Conservation (phyloP, 2,797 vertebrate species). For the Uromys caudimaculatus region DNA sequence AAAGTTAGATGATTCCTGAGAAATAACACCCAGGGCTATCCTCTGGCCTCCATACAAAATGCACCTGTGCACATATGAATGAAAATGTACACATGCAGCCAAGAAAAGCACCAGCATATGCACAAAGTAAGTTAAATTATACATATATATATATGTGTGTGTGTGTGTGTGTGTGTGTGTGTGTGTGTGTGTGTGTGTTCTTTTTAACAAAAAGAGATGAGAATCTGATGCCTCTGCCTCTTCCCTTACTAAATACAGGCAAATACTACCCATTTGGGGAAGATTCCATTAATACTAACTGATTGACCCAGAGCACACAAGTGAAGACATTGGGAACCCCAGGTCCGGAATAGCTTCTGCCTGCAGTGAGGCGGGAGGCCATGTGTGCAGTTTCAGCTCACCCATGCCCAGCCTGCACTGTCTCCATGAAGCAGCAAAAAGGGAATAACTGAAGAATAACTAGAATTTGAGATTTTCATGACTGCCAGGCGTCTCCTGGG, state of each 20-base stretch:
- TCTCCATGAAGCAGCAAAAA: neutral
- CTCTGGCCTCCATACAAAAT: neutral
- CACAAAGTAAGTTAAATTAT: neutral
- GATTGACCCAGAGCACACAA: neutral
- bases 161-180: too few relatives aligned
- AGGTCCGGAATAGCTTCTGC: neutral
- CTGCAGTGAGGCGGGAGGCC: neutral
- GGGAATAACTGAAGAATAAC: neutral
- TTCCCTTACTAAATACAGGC: neutral
- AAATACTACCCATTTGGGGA: neutral
- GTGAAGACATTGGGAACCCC: neutral
- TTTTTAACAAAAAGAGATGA: neutral
- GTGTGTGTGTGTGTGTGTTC: too few relatives aligned
- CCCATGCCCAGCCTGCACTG: neutral
- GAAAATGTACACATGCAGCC: neutral
- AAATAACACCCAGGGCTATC: neutral
- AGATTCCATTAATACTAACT: neutral
- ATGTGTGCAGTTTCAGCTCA: neutral
- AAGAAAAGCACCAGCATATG: neutral
- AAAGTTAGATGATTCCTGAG: neutral
- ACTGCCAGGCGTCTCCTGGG: neutral
- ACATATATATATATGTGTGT: too few relatives aligned
- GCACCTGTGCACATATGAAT: neutral
- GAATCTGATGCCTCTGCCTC: neutral
- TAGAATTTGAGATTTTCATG: neutral